Evolutionary conservation across 2,888 invertebrate genomes (phyloP).

Genomic region (Nymphalis c-album): DNA sequence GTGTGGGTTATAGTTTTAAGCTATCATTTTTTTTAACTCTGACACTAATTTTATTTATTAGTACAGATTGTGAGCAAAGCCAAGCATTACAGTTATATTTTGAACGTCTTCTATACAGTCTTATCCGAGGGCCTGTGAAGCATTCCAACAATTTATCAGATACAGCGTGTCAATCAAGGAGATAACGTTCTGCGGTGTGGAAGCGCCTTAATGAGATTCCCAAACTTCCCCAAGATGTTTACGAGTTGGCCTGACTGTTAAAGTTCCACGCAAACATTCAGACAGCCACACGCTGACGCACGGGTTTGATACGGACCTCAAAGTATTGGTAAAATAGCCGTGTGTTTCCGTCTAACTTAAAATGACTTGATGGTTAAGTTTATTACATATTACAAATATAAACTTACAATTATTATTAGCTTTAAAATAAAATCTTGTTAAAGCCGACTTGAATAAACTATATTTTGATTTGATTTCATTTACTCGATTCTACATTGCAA

Average conservation of each 20-base stretch:
- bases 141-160: slow-evolving; percentile 26
- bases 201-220: slow-evolving; percentile 32
- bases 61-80: neutral
- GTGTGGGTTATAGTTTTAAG: no score
- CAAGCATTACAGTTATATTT: neutral
- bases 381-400: no score
- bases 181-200: slow-evolving; percentile 28
- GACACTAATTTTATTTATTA: neutral
- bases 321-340: no score
- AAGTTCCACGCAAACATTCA: slow-evolving; percentile 15
- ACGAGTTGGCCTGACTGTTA: slow-evolving; percentile 28
- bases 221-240: slow-evolving; percentile 24
- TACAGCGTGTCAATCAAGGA: slow-evolving; percentile 29
- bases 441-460: no score
- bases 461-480: no score
- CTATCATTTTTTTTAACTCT: no score
- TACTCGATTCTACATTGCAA: no score
- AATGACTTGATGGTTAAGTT: no score
- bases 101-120: neutral
- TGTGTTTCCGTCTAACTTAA: no score
- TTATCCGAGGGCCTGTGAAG: neutral
- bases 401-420: no score
- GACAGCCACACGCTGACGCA: neutral
- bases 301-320: neutral
- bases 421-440: no score